Evolutionary conservation across 2,113 vertebrate genomes (phyloP).

Genomic region (Cricetomys ansorgei): DNA sequence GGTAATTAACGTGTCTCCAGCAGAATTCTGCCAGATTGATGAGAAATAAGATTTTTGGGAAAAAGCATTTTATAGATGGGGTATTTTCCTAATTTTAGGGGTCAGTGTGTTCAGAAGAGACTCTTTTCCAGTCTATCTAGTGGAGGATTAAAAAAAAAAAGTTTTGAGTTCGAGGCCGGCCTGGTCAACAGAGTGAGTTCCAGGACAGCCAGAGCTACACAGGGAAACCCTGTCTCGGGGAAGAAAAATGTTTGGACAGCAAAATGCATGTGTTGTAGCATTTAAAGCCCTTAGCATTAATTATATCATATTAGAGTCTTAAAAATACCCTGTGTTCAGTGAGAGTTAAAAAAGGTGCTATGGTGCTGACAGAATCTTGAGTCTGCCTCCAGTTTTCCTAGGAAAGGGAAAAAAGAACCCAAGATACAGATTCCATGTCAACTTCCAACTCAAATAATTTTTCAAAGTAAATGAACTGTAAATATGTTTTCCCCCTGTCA

Average conservation of each 20-base stretch:
- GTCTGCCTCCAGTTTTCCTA: not conserved
- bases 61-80: conserved; percentile 14
- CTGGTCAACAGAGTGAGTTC: no score
- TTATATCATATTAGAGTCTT: conserved; percentile 34
- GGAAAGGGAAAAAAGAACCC: not conserved
- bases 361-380: not conserved
- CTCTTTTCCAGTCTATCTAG: not conserved
- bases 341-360: not conserved
- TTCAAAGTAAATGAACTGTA: conserved; percentile 22
- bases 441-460: not conserved
- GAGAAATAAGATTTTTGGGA: conserved; percentile 6
- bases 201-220: no score
- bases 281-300: conserved; percentile 9
- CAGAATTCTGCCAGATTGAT: not conserved
- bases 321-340: not conserved
- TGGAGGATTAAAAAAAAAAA: not conserved
- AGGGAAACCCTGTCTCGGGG: no score
- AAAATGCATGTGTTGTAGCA: conserved; percentile 40
- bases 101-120: conserved; percentile 32
- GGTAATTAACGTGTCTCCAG: not conserved
- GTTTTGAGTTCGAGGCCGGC: no score
- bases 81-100: not conserved
- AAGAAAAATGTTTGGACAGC: not conserved
- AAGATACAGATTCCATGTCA: conserved; percentile 41
- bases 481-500: not conserved